Base-by-base conservation (phyloP, 2,797 vertebrate genomes). In the Rhynchonycteris naso region DNA sequence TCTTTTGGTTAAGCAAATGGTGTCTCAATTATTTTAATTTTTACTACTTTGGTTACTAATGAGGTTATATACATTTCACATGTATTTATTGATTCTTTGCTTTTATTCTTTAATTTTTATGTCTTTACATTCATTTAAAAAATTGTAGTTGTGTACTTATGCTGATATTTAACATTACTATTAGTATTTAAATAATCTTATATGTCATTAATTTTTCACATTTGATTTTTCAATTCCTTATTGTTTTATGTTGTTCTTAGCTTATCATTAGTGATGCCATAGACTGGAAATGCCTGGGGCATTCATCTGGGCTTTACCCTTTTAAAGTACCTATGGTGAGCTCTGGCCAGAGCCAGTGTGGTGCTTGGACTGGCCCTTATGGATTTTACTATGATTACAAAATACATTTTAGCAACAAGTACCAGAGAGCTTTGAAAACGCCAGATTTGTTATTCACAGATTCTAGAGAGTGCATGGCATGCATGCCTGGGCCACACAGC, bases 21-120 rank as follows among this genome's bases (percentile, higher is more conserved):
- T 33, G 7, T 79, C 74, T 88, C n/a, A 22, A 89, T 71, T 89
- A 69, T 69, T 76, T 56, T 87, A 76, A 52, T 76, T 95, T 50
- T 24, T 2, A 9, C 61, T 13, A 11, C 86, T 87, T 81, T 89
- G 83, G n/a, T 82, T 89, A 47, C 63, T 65, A n/a, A 56, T 35
- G 19, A 72, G 50, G 7, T 54, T 61, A 2, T 38, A 12, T 75
- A 16, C 69, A 16, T 38, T 71, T 83, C 35, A 71, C n/a, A 14
- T 47, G 1, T 15, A 18, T 79, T 79, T 21, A 19, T 52, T 72
- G 74, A 52, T 14, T 58, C 35, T 81, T 78, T 26, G n/a, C 15
- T 61, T 19, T 33, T 66, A 76, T 80, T n/a, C 7, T 72, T 69
- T 24, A 35, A 6, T 21, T 71, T 85, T 86, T 76, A 18, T 91